Percentiles rank a stretch among this genome's conserved stretches.
Conservation (phyloP, 2,113 vertebrate genomes). For the Cisticola juncidis region DNA sequence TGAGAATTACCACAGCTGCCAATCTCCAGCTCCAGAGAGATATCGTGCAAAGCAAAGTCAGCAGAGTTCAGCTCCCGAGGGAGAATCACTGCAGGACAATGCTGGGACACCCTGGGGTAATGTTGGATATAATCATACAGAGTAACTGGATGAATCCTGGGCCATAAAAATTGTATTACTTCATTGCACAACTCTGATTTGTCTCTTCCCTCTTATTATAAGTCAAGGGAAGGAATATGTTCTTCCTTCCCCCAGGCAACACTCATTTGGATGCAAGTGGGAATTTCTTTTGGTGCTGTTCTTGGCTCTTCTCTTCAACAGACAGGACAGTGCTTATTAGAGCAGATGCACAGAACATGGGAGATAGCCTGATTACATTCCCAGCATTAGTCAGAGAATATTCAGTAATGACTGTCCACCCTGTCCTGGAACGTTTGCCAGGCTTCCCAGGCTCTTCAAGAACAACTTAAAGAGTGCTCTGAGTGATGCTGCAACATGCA, state of each 20-base stretch:
- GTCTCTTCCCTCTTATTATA: background rate
- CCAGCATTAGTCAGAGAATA: background rate
- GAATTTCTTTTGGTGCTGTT: slow-evolving; percentile 32
- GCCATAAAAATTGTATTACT: background rate
- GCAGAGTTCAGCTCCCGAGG: background rate
- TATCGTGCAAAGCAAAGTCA: background rate
- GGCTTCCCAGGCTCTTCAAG: background rate
- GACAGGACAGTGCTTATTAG: slow-evolving; percentile 15
- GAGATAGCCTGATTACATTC: background rate
- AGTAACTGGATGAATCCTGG: background rate
- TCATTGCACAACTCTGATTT: background rate
- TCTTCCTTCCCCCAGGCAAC: background rate
- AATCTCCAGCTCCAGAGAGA: background rate
- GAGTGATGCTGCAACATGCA: background rate
- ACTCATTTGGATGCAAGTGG: slow-evolving; percentile 34
- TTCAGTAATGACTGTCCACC: background rate
- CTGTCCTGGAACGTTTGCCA: background rate
- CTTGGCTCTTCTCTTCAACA: background rate
- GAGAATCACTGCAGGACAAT: background rate
- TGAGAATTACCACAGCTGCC: background rate
- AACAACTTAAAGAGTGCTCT: background rate
- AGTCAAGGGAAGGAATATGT: background rate
- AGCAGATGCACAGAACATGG: slow-evolving; percentile 2
- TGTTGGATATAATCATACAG: background rate
- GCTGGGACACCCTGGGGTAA: background rate